Percentiles rank a stretch among this genome's conserved stretches.
Conservation (phyloP, 1,140 invertebrate genomes). For the Myzus persicae region DNA sequence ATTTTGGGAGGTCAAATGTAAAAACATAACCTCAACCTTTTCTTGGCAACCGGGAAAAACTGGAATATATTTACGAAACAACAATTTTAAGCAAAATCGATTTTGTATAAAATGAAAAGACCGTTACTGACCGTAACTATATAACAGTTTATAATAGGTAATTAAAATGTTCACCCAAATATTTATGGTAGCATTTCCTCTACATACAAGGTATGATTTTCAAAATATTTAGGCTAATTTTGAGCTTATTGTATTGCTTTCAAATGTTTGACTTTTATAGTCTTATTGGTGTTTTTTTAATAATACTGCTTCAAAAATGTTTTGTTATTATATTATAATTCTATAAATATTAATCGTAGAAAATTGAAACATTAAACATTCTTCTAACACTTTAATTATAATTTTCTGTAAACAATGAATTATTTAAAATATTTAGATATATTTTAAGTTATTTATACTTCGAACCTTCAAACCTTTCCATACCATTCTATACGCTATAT, state of each 20-base stretch:
- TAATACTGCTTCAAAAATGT: neutral
- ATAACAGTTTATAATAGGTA: neutral
- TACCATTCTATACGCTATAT: neutral
- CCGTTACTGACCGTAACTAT: too few relatives aligned
- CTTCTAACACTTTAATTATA: neutral
- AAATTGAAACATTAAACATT: neutral
- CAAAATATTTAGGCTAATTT: too few relatives aligned
- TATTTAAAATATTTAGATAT: neutral
- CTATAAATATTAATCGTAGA: neutral
- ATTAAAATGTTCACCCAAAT: neutral
- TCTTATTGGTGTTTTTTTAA: too few relatives aligned
- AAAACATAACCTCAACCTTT: neutral
- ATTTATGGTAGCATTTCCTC: neutral
- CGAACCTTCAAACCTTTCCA: neutral
- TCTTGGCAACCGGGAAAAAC: neutral
- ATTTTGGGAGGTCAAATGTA: neutral
- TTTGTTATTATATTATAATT: neutral
- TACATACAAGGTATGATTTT: too few relatives aligned
- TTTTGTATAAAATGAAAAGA: neutral
- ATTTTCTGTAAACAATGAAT: neutral
- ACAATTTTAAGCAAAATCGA: neutral
- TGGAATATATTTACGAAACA: neutral
- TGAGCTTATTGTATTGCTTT: too few relatives aligned
- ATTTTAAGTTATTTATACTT: neutral
- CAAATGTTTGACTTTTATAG: too few relatives aligned